Evolutionary conservation across 1,140 invertebrate genomes (phyloP), one percentile per base, ranked within the genome.

Genomic region (Drosophila ogumai): DNA sequence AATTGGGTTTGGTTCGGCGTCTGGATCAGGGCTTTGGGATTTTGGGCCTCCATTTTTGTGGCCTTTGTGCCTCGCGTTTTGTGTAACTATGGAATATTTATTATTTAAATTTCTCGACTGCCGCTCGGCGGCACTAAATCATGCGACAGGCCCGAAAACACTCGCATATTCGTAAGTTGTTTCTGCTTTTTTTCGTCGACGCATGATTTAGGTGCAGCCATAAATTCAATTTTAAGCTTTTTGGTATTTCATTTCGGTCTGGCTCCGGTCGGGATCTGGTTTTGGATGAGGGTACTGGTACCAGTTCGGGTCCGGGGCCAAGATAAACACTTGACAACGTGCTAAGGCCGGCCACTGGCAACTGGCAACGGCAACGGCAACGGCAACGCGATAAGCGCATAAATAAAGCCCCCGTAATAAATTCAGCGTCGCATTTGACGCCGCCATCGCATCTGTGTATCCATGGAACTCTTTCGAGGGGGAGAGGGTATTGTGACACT

Each of bases 221-320:
- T 91, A 91, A 91, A 91, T 91, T 91, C 54, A 71, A 50, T 91
- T 82, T 90, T 82, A 87, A 91, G 82, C 79, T 86, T 91, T 91
- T 79, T 56, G 74, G 82, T 82, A 90, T 90, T 91, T 90, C 73
- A 78, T 87, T 86, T 87, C 79, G 60, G 56, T 54, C 73, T 65
- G 74, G 40, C 41, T 36, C 32, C 47, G 38, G 32, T 36, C 17
- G 41, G 74, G 61, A 75, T 76, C 73, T 75, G 74, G 65, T 67
- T 75, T 72, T 58, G 46, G 34, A 31, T 46, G 41, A 61, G 47
- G 41, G 31, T 60, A 31, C 50, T 59, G 59, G 68, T 61, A 32
- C 60, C 41, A 44, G 49, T 50, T 28, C 49, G 61, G 73, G 15
- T 46, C 50, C 56, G 61, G 58, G 77, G 66, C 78, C 81, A 81